phyloP scores from a whole-genome alignment of 1,140 invertebrate species.

The Apis dorsata region DNA sequence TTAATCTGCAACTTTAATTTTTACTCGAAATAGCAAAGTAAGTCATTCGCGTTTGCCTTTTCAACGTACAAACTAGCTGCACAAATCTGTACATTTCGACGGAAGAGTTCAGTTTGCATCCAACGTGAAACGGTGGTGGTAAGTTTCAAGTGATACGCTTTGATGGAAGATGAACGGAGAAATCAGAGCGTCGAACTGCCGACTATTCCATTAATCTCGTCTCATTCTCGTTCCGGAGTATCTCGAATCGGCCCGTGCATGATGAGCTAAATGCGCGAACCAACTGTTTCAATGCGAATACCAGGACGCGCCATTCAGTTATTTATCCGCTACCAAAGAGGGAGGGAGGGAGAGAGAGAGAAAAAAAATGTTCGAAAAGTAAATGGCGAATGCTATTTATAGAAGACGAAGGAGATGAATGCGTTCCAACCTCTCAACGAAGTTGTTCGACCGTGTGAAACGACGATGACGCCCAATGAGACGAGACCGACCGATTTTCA shows the following conservation, averaged over 20 bases:
- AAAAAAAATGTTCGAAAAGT: conserved; percentile 9
- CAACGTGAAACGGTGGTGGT: no score
- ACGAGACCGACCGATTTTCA: conserved; percentile 1
- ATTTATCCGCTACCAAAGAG: not conserved
- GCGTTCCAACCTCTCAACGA: conserved; percentile 8
- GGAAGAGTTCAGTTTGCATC: no score
- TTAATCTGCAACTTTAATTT: no score
- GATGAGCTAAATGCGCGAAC: not conserved
- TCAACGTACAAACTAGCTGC: not conserved
- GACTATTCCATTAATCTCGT: not conserved
- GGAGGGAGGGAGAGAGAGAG: not conserved
- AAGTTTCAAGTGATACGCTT: not conserved
- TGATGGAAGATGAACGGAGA: not conserved
- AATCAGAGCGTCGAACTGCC: not conserved
- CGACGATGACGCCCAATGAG: not conserved
- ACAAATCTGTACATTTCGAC: no score
- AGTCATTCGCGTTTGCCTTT: no score
- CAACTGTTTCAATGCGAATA: not conserved
- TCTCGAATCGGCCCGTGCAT: not conserved
- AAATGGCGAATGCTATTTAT: conserved; percentile 30
- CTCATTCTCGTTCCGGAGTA: not conserved
- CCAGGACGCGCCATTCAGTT: not conserved
- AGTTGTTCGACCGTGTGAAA: conserved; percentile 14
- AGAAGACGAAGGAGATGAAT: conserved; percentile 20
- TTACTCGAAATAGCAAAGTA: no score